Evolutionary conservation across 2,888 invertebrate species (phyloP).

Genomic region (Drosophila sordidapex): DNA sequence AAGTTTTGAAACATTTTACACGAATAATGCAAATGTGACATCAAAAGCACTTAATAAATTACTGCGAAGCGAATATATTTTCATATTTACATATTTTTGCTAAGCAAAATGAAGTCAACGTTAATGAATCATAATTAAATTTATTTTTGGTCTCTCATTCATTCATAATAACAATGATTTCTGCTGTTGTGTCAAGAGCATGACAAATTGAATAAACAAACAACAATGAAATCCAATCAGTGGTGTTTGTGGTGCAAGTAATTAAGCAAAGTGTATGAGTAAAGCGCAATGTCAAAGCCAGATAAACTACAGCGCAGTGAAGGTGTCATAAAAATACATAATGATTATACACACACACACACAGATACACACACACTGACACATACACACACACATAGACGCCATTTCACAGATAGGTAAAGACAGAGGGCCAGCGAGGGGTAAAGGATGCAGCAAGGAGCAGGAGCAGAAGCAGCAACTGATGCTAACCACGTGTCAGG

Average conservation of each 20-base stretch:
- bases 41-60: neutral
- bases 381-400: neutral
- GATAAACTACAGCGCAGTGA: slow-evolving; percentile 51
- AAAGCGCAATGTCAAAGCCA: slow-evolving; percentile 28
- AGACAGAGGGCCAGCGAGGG: neutral
- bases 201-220: slow-evolving; percentile 11
- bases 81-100: neutral
- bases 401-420: slow-evolving; percentile 21
- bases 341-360: slow-evolving; percentile 42
- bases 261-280: slow-evolving; percentile 41
- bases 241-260: slow-evolving; percentile 28
- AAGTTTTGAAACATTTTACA: neutral
- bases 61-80: neutral
- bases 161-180: neutral
- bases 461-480: neutral
- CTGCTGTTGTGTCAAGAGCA: slow-evolving; percentile 11
- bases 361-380: neutral
- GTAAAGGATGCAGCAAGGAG: neutral
- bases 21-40: neutral
- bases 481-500: slow-evolving; percentile 55
- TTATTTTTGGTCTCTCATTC: neutral
- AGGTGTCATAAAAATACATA: slow-evolving; percentile 57
- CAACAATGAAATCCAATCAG: slow-evolving; percentile 48
- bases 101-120: neutral
- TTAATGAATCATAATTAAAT: neutral